Percentiles rank a stretch among this genome's conserved stretches.
phyloP scores from a whole-genome alignment of 2,888 invertebrate species.

The Melieria picta region DNA sequence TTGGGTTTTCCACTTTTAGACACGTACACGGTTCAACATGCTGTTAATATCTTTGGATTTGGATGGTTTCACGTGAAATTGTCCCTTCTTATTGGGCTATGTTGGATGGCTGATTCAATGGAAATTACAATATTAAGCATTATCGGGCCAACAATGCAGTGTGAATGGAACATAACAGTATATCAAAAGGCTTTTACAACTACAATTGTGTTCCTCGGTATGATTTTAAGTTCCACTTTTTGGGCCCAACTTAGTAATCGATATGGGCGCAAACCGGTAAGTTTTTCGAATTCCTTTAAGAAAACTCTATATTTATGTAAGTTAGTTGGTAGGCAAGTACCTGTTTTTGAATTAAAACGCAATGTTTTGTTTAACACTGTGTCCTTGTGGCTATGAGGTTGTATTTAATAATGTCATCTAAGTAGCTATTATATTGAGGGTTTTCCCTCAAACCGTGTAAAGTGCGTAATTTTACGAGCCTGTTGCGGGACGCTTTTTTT shows the following conservation, averaged over 20 bases:
- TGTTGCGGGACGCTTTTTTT: too few relatives aligned
- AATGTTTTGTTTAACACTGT: too few relatives aligned
- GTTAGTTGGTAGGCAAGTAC: too few relatives aligned
- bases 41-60: conserved; percentile 86
- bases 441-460: too few relatives aligned
- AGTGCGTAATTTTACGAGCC: too few relatives aligned
- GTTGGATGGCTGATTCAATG: conserved; percentile 99
- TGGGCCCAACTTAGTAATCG: conserved; percentile 96
- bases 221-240: conserved; percentile 96
- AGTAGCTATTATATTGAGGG: too few relatives aligned
- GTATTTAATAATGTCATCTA: too few relatives aligned
- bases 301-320: too few relatives aligned
- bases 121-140: conserved; percentile 97
- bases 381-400: too few relatives aligned
- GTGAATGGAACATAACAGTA: conserved; percentile 89
- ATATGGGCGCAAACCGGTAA: conserved; percentile 89
- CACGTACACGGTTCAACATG: conserved; percentile 87
- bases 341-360: too few relatives aligned
- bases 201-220: conserved; percentile 92
- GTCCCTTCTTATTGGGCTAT: conserved; percentile 84
- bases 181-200: conserved; percentile 94
- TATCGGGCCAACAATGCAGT: conserved; percentile 91
- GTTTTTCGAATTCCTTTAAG: conserved; percentile 56
- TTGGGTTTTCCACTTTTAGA: conserved; percentile 68
- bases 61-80: conserved; percentile 91